phyloP scores from a whole-genome alignment of 2,888 invertebrate species.

The Diarsia rubi region DNA sequence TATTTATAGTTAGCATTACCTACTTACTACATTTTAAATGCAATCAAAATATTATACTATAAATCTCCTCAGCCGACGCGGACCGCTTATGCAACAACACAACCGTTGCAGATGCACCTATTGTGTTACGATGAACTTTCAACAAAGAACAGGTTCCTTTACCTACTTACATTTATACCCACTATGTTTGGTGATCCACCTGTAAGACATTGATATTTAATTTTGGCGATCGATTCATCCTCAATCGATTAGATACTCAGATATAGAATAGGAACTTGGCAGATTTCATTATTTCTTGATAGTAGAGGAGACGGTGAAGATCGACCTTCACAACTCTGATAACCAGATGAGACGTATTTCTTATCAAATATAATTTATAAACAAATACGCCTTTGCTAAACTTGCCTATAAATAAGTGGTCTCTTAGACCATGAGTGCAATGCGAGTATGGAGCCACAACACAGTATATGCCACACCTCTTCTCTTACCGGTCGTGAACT shows the following conservation, averaged over 20 bases:
- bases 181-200: slow-evolving; percentile 14
- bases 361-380: too few relatives aligned
- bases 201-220: neutral
- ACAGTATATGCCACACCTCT: too few relatives aligned
- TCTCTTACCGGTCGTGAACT: too few relatives aligned
- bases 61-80: slow-evolving; percentile 28
- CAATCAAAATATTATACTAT: slow-evolving; percentile 48
- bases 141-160: slow-evolving; percentile 56
- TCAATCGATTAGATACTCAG: neutral
- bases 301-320: too few relatives aligned
- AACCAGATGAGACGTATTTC: too few relatives aligned
- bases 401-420: too few relatives aligned
- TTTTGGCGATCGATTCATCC: neutral
- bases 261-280: neutral
- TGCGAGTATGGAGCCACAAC: too few relatives aligned
- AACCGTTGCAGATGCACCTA: slow-evolving; percentile 48
- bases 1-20: neutral
- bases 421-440: too few relatives aligned
- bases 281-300: neutral
- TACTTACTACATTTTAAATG: slow-evolving; percentile 22
- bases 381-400: too few relatives aligned
- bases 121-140: slow-evolving; percentile 61
- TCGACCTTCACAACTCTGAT: too few relatives aligned
- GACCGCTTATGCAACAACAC: slow-evolving; percentile 31
- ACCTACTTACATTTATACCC: neutral